A percentile compares a stretch with the other conserved stretches of the same genome.
Evolutionary conservation across 92 coral and sea anemone species (phyloP).

Genomic region (Palythoa caribaeorum): DNA sequence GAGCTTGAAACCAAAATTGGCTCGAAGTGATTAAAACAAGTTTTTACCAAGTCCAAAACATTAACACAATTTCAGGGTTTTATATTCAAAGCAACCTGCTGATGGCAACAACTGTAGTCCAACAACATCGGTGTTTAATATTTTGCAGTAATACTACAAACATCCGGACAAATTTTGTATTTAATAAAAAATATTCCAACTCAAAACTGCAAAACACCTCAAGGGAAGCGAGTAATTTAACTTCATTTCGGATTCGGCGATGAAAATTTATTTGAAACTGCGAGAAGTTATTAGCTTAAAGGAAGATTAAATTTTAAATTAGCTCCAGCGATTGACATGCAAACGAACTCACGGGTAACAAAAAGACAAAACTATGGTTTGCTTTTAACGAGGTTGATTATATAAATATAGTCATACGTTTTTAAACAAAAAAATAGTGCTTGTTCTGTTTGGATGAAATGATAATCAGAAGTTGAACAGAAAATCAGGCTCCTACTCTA

Average conservation of each 20-base stretch:
- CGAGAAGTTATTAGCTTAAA: conserved; percentile 76
- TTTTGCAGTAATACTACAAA: conserved; percentile 72
- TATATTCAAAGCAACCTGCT: conserved; percentile 85
- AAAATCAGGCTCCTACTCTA: background rate
- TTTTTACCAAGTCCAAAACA: conserved; percentile 48
- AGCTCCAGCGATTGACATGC: conserved; percentile 54
- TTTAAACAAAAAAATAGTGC: conserved; percentile 60
- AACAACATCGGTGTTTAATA: conserved; percentile 74
- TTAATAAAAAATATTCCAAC: conserved; percentile 63
- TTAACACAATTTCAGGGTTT: conserved; percentile 74
- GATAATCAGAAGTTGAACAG: conserved; percentile 63
- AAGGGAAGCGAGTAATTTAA: conserved; percentile 70
- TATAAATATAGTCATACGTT: conserved; percentile 40
- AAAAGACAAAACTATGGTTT: background rate
- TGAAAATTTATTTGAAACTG: conserved; percentile 67
- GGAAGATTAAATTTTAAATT: conserved; percentile 74
- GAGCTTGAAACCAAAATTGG: background rate
- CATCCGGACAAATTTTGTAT: conserved; percentile 76
- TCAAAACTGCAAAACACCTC: conserved; percentile 63
- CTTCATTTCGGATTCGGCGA: conserved; percentile 76
- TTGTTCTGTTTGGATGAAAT: conserved; percentile 58
- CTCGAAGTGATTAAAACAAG: background rate
- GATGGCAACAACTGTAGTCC: conserved; percentile 67
- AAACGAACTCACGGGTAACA: conserved; percentile 42
- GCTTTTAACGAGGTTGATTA: conserved; percentile 36